These are phyloP conservation scores for Aegithalos caudatus DNA, from an alignment of 2,113 vertebrate species.

Conservation along the genomic window DNA sequence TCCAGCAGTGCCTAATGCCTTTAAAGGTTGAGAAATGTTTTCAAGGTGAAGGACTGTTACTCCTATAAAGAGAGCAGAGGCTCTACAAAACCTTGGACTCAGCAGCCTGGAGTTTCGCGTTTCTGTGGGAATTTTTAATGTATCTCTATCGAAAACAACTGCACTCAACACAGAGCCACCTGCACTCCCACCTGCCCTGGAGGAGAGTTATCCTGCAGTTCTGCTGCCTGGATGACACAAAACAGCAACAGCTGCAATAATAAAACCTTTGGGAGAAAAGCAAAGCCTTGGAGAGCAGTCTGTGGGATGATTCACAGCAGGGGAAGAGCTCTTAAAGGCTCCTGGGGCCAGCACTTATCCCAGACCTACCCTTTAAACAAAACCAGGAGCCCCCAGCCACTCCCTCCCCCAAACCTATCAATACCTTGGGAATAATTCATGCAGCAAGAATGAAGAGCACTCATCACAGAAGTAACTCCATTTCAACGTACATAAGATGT, in stretches of 20 bases:
- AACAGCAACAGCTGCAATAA: neutral
- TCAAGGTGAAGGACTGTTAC: neutral
- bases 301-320: neutral
- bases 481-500: neutral
- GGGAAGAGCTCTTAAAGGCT: neutral
- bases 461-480: too few relatives aligned
- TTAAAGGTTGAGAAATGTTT: neutral
- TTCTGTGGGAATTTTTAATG: neutral
- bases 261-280: neutral
- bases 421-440: neutral
- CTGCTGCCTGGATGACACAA: neutral
- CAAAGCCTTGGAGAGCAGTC: neutral
- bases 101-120: neutral
- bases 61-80: neutral
- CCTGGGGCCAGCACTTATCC: neutral
- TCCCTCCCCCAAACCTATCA: neutral
- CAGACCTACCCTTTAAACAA: neutral
- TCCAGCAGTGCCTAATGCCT: neutral
- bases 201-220: neutral
- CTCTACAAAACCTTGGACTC: neutral
- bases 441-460: neutral
- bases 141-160: neutral
- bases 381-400: neutral
- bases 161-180: rapidly evolving
- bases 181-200: neutral